Percentiles rank a stretch among this genome's conserved stretches.
Evolutionary conservation across 1,140 invertebrate species (phyloP).

Genomic region (Globodera ellingtonae): DNA sequence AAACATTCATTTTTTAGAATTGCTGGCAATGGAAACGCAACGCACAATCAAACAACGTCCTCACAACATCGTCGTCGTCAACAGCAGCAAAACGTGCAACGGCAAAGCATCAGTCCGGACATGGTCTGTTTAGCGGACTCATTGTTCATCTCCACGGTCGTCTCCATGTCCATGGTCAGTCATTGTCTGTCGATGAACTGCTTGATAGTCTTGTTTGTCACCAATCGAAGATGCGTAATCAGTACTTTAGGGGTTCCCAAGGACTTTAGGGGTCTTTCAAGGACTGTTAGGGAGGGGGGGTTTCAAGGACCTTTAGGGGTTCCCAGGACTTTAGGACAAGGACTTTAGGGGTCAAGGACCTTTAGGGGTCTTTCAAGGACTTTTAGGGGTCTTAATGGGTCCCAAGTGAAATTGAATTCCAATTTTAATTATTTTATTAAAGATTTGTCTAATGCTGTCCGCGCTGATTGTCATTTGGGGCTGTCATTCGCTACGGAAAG

Average conservation of each 20-base stretch:
- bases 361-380: too few relatives aligned
- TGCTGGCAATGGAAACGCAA: background rate
- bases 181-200: background rate
- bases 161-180: slow-evolving; percentile 56
- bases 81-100: background rate
- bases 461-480: slow-evolving; percentile 65
- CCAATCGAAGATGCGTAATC: too few relatives aligned
- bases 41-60: background rate
- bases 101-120: slow-evolving; percentile 32
- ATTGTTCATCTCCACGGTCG: slow-evolving; percentile 63
- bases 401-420: too few relatives aligned
- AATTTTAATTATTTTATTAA: background rate
- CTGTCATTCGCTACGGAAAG: slow-evolving; percentile 47
- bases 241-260: too few relatives aligned
- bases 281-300: too few relatives aligned
- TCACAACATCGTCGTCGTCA: background rate
- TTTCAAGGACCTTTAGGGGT: too few relatives aligned
- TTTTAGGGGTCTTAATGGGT: too few relatives aligned
- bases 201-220: too few relatives aligned
- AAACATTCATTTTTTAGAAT: background rate
- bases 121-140: slow-evolving; percentile 61
- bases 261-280: too few relatives aligned
- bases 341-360: too few relatives aligned
- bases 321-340: too few relatives aligned
- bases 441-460: slow-evolving; percentile 54